These are phyloP conservation scores for Globicephala melas DNA, from an alignment of 2,113 vertebrate species.

Conservation along the genomic window DNA sequence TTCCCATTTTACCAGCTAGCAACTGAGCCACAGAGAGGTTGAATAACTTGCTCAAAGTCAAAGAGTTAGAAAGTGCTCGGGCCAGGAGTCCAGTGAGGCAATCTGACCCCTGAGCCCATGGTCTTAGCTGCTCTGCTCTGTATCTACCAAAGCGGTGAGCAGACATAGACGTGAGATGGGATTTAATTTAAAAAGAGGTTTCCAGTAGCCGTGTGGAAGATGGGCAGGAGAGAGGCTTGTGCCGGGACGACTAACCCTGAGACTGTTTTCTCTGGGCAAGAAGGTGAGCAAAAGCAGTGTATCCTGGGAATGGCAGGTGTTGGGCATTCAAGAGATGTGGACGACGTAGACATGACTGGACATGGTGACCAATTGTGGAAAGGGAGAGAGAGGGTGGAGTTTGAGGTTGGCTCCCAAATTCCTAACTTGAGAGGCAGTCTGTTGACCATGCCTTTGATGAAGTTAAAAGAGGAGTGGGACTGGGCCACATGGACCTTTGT, in stretches of 20 bases:
- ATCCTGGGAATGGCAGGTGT: neutral
- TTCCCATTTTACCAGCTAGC: neutral
- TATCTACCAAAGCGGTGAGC: neutral
- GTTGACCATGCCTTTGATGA: neutral
- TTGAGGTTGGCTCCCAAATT: neutral
- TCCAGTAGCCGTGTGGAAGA: neutral
- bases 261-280: neutral
- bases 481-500: neutral
- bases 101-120: neutral
- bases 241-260: neutral
- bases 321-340: neutral
- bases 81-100: neutral
- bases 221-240: neutral
- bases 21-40: neutral
- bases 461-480: neutral
- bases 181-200: constrained; percentile 2
- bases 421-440: neutral
- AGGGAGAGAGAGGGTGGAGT: neutral
- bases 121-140: neutral
- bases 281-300: neutral
- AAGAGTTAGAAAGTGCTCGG: neutral
- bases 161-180: neutral
- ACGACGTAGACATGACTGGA: no score
- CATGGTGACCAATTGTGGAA: neutral
- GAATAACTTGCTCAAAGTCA: neutral